A percentile compares a stretch with the other conserved stretches of the same genome.
phyloP scores from a whole-genome alignment of 2,888 invertebrate species.

The Spodoptera exigua region DNA sequence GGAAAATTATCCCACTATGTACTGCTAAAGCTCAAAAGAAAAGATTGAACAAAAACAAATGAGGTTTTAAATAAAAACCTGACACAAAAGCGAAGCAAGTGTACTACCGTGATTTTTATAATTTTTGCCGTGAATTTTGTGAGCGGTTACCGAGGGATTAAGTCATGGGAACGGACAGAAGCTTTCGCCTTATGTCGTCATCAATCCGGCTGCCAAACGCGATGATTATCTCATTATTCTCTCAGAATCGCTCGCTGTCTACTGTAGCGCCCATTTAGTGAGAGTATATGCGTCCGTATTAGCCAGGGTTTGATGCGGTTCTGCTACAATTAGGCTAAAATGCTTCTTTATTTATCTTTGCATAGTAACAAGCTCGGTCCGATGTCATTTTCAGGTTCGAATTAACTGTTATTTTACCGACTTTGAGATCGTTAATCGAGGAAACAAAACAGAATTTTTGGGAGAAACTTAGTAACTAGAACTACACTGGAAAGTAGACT shows the following conservation, averaged over 20 bases:
- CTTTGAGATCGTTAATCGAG: no score
- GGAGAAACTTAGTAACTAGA: no score
- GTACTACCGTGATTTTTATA: slow-evolving; percentile 1
- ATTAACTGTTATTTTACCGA: no score
- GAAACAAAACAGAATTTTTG: no score
- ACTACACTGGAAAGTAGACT: no score
- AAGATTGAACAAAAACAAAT: neutral
- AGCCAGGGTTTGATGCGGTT: slow-evolving; percentile 12
- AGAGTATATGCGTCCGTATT: slow-evolving; percentile 21
- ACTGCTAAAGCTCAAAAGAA: no score
- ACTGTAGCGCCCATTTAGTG: slow-evolving; percentile 25
- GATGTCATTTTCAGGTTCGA: no score
- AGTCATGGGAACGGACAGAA: slow-evolving; percentile 28
- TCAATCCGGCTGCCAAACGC: slow-evolving; percentile 44
- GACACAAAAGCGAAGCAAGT: slow-evolving; percentile 1
- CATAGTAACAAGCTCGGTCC: no score
- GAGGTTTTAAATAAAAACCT: neutral
- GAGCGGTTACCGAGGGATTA: slow-evolving; percentile 16
- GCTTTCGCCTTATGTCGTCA: slow-evolving; percentile 37
- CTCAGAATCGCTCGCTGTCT: slow-evolving; percentile 45
- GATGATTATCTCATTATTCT: slow-evolving; percentile 48
- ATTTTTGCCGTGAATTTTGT: slow-evolving; percentile 27
- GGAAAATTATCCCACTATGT: no score
- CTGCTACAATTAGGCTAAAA: neutral
- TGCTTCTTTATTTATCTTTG: no score